Percentiles rank a stretch among this genome's conserved stretches.
These are phyloP conservation scores for Rhinoderma darwinii DNA, from an alignment of 2,113 vertebrate genomes.

Conservation along the genomic window DNA sequence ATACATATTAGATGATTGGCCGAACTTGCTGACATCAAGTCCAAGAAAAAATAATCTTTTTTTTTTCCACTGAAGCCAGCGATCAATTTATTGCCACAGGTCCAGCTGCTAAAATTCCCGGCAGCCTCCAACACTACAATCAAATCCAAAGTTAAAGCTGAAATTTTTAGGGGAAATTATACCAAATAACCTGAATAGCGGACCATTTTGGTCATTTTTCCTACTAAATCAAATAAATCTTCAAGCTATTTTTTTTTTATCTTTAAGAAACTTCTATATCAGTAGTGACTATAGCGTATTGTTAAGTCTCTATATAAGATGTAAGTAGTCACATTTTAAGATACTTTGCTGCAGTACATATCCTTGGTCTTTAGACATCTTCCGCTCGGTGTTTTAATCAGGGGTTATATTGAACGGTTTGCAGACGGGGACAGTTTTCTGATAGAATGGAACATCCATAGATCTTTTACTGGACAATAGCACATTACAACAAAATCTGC, in stretches of 20 bases:
- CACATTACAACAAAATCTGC: constrained; percentile 26
- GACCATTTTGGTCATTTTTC: not conserved
- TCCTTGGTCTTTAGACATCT: constrained; percentile 10
- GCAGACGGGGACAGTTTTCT: not conserved
- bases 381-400: constrained; percentile 17
- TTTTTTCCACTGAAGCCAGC: no score
- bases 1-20: no score
- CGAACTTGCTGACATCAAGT: no score
- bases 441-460: constrained; percentile 24
- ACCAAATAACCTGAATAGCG: not conserved
- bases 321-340: not conserved
- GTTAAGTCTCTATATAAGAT: not conserved
- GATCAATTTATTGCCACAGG: no score
- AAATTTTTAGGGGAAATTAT: not conserved
- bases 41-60: no score
- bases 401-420: not conserved
- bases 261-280: not conserved
- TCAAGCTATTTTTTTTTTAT: not conserved
- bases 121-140: not conserved
- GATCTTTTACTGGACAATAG: constrained; percentile 31
- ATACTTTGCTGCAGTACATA: not conserved
- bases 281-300: not conserved
- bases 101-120: no score
- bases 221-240: not conserved
- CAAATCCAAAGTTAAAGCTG: not conserved